Conservation (phyloP, 2,888 invertebrate genomes). For the Drosophila histrio region DNA sequence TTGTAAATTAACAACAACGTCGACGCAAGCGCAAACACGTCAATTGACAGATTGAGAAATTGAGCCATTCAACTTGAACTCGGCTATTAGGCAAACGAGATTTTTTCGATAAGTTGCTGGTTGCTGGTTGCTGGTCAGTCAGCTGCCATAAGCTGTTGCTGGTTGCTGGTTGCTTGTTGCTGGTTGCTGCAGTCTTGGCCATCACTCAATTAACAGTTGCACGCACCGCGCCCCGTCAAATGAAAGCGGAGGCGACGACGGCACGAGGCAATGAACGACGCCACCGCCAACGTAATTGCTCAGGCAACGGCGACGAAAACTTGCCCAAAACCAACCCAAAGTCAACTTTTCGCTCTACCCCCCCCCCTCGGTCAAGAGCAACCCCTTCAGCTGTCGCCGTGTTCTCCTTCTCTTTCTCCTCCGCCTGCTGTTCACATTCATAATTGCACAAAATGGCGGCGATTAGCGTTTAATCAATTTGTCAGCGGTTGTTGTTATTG, state of each 20-base stretch:
- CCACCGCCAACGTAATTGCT: conserved; percentile 57
- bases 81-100: conserved; percentile 82
- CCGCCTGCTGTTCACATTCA: conserved; percentile 18
- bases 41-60: conserved; percentile 73
- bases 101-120: conserved; percentile 49
- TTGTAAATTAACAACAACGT: conserved; percentile 67
- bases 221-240: conserved; percentile 41
- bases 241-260: conserved; percentile 14
- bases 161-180: conserved; percentile 20
- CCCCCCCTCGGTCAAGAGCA: not conserved
- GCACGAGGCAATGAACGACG: conserved; percentile 70
- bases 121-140: conserved; percentile 13
- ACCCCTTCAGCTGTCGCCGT: not conserved
- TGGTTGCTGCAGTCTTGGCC: conserved; percentile 40
- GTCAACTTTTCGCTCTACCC: conserved; percentile 29
- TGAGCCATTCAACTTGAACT: conserved; percentile 82
- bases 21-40: conserved; percentile 54
- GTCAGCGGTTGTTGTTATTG: conserved; percentile 30
- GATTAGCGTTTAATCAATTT: conserved; percentile 78
- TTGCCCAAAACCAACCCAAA: conserved; percentile 53
- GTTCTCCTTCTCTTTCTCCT: not conserved
- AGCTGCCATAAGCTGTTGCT: conserved; percentile 23
- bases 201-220: conserved; percentile 72
- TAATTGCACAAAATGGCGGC: conserved; percentile 72
- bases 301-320: conserved; percentile 30